Percentiles rank a stretch among this genome's conserved stretches.
phyloP scores from a whole-genome alignment of 1,140 invertebrate genomes.

The Drosophila kikkawai region DNA sequence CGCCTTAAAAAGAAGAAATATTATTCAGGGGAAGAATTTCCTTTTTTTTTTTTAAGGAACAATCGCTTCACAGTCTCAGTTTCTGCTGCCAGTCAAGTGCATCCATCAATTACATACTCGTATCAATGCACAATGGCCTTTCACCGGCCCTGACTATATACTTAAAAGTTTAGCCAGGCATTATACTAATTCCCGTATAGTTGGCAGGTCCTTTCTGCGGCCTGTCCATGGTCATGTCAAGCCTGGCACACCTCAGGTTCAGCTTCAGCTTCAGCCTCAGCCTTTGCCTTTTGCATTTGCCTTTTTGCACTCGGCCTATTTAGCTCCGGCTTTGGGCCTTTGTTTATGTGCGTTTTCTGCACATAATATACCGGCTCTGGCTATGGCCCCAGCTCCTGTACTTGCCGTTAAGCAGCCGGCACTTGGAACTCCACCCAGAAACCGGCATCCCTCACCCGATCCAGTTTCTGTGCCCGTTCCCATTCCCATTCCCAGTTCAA shows the following conservation, averaged over 20 bases:
- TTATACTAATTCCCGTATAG: constrained; percentile 44
- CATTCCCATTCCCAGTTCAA: constrained; percentile 52
- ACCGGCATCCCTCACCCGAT: background rate
- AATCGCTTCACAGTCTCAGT: constrained; percentile 5
- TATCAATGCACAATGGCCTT: constrained; percentile 41
- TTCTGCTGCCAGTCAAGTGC: constrained; percentile 29
- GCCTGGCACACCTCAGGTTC: constrained; percentile 32
- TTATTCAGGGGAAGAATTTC: background rate
- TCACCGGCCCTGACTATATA: constrained; percentile 12
- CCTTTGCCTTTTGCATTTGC: constrained; percentile 28
- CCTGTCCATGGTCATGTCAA: constrained; percentile 44
- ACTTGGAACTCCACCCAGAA: constrained; percentile 29
- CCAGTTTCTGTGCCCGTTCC: constrained; percentile 5
- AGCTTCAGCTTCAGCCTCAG: background rate
- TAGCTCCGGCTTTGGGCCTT: constrained; percentile 53
- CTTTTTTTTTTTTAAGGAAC: background rate
- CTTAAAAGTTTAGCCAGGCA: constrained; percentile 34
- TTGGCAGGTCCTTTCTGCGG: constrained; percentile 38
- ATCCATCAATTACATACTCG: constrained; percentile 37
- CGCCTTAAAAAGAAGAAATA: background rate
- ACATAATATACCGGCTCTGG: constrained; percentile 62
- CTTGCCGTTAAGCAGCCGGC: constrained; percentile 40
- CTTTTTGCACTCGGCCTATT: constrained; percentile 71
- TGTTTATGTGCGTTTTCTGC: constrained; percentile 66
- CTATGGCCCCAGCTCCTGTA: background rate